phyloP scores from a whole-genome alignment of 1,140 invertebrate genomes.

The Trichomalopsis sarcophagae region DNA sequence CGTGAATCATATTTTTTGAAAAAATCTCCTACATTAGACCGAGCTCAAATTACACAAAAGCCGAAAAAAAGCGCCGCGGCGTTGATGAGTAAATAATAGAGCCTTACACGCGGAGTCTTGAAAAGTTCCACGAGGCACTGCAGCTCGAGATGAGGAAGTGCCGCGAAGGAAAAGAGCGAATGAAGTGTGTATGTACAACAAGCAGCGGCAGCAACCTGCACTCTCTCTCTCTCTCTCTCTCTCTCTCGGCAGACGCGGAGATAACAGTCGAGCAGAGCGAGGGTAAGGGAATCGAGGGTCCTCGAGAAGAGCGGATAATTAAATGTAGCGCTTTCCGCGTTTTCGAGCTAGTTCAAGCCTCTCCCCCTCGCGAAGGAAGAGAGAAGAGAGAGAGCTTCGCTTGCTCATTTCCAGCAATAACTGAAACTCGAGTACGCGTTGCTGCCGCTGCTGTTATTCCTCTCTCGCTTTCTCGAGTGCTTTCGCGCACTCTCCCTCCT shows the following conservation, averaged over 20 bases:
- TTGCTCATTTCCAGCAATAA: constrained; percentile 57
- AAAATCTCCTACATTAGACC: too few relatives aligned
- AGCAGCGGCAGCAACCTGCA: background rate
- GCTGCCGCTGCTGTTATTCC: background rate
- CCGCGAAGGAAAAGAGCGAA: constrained; percentile 40
- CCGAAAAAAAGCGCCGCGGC: too few relatives aligned
- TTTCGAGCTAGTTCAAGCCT: constrained; percentile 22
- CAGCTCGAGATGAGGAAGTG: background rate
- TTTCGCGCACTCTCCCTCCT: background rate
- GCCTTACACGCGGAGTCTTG: background rate
- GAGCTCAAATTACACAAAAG: too few relatives aligned
- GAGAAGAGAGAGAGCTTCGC: constrained; percentile 26
- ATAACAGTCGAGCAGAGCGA: constrained; percentile 39
- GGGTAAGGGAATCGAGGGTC: constrained; percentile 35
- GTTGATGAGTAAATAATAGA: background rate
- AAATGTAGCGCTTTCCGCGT: constrained; percentile 55
- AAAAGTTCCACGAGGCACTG: background rate
- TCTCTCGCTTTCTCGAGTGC: constrained; percentile 14
- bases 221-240: constrained; percentile 46
- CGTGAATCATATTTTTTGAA: too few relatives aligned
- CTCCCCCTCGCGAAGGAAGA: background rate
- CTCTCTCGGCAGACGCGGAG: constrained; percentile 51
- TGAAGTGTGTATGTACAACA: constrained; percentile 3
- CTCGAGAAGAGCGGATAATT: constrained; percentile 57
- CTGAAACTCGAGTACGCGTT: constrained; percentile 51